A percentile compares a stretch with the other conserved stretches of the same genome.
These are phyloP conservation scores for Ceratitis capitata DNA, from an alignment of 1,140 invertebrate genomes.

Conservation along the genomic window DNA sequence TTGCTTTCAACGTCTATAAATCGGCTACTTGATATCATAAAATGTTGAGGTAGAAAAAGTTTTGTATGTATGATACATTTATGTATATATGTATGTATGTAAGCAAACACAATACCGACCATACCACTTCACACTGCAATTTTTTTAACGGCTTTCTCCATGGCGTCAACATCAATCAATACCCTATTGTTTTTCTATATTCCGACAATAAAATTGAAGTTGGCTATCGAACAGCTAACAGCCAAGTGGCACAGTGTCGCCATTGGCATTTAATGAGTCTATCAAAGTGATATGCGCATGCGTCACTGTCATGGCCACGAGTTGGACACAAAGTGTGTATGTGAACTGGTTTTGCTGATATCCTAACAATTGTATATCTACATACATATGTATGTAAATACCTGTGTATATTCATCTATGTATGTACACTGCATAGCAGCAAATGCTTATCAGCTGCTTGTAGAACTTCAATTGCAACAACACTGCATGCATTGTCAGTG, in stretches of 20 bases:
- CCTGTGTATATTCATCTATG: neutral
- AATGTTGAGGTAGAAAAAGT: too few species aligned
- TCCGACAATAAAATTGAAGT: neutral
- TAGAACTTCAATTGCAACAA: neutral
- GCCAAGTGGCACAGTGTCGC: neutral
- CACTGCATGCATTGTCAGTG: neutral
- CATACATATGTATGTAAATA: neutral
- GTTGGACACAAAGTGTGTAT: neutral
- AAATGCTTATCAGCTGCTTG: neutral
- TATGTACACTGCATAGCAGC: neutral
- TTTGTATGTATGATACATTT: too few species aligned
- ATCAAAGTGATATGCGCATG: constrained; percentile 33
- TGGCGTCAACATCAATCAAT: constrained; percentile 31
- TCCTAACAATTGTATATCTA: neutral
- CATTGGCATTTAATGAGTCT: constrained; percentile 23
- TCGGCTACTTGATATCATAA: too few species aligned
- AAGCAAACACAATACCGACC: too few species aligned
- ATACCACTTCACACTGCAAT: too few species aligned
- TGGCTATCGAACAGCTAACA: neutral
- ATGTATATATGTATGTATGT: too few species aligned
- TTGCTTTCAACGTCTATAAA: too few species aligned
- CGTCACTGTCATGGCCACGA: constrained; percentile 9
- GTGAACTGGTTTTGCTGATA: neutral
- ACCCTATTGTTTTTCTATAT: neutral
- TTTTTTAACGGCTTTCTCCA: constrained; percentile 9